Evolutionary conservation across 2,888 invertebrate genomes (phyloP), one percentile per base, ranked within the genome.

Genomic region (Zaprionus bogoriensis): DNA sequence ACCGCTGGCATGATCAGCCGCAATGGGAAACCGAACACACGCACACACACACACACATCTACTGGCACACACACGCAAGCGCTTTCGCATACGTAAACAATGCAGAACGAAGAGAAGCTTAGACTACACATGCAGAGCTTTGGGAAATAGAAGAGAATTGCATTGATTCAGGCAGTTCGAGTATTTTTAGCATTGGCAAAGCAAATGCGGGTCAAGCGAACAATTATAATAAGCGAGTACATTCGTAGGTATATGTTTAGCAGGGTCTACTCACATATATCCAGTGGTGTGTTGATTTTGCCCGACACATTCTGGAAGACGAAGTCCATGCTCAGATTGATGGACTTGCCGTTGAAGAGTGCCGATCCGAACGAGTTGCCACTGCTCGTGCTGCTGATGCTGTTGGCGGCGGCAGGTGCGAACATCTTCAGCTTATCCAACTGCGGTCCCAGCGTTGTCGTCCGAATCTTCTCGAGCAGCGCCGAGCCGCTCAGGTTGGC

Each of bases 251-350:
- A 7, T 17, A 30, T 30, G 3, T 2, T n/a, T n/a, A n/a, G n/a
- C n/a, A n/a, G n/a, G n/a, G n/a, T n/a, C n/a, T 53, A 90, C 90
- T 91, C 51, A 90, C 90, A 83, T 68, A 90, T 87, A 62, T 89
- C 90, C 61, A 89, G 57, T 1, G 88, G 47, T 2, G 91, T 89
- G 22, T 88, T 89, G 50, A 86, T 77, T 46, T 90, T 91, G 50
- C 91, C 90, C 19, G 91, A 91, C 12, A 90, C 87, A 76, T 90
- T 90, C 32, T 88, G 70, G 50, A 88, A 89, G 55, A 80, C 82
- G 27, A 89, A 77, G 19, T 88, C 87, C 67, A 81, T 76, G 58
- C 67, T 72, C 1, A 80, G 58, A 17, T 82, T 74, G 27, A 76
- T 55, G 50, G 69, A 69, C 48, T 79, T 74, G 30, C 66, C 67